Conservation (phyloP, 2,797 vertebrate genomes). For the Taeniopygia guttata region DNA sequence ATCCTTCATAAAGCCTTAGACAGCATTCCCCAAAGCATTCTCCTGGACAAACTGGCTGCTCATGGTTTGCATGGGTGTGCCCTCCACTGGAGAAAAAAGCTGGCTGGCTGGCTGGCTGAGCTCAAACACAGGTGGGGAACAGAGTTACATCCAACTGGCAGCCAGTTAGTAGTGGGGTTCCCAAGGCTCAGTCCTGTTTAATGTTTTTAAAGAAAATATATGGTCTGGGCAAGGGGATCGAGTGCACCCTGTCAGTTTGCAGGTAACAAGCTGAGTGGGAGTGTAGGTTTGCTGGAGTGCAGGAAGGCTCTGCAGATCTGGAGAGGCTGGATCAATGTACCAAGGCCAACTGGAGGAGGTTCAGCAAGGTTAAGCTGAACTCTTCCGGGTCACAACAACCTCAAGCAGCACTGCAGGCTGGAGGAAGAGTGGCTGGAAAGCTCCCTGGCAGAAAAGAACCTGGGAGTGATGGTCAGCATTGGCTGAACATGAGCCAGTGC, state of each 20-base stretch:
- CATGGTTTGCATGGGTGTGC: background rate
- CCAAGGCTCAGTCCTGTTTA: background rate
- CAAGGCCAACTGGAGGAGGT: background rate
- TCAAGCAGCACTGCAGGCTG: background rate
- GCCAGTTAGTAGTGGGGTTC: too few relatives aligned
- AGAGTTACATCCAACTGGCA: background rate
- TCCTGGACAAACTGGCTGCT: background rate
- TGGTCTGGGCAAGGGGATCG: accelerated
- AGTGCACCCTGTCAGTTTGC: background rate
- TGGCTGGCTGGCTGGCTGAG: background rate
- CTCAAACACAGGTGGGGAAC: background rate
- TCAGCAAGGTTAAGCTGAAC: background rate
- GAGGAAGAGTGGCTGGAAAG: background rate
- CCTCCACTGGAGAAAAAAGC: background rate
- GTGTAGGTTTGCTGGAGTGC: background rate
- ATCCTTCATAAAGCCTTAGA: background rate
- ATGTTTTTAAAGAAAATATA: background rate
- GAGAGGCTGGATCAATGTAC: background rate
- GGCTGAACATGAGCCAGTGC: background rate
- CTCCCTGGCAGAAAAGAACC: background rate
- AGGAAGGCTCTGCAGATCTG: background rate
- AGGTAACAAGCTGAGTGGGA: background rate
- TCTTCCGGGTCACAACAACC: background rate
- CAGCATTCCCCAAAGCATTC: background rate
- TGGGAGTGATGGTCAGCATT: background rate